These are phyloP conservation scores for Magallana ariakensis DNA, from an alignment of 1,140 invertebrate species.

Conservation along the genomic window DNA sequence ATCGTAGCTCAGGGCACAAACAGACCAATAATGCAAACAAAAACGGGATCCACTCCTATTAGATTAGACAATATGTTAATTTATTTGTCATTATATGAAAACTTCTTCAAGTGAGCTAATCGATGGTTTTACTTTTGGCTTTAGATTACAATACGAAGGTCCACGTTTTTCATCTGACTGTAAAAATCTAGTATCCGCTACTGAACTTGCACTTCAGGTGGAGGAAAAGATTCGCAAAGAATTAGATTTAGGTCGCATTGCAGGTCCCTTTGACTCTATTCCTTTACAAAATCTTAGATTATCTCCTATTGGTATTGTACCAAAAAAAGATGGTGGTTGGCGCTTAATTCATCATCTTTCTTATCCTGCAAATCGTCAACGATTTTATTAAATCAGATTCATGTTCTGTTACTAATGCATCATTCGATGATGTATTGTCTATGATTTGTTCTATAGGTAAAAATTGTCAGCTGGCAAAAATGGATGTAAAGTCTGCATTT, in stretches of 20 bases:
- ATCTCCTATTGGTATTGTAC: conserved; percentile 48
- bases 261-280: conserved; percentile 42
- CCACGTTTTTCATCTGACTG: conserved; percentile 11
- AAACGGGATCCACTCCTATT: too few relatives aligned
- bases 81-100: too few relatives aligned
- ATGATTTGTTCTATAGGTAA: not conserved
- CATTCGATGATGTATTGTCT: not conserved
- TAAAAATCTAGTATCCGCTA: conserved; percentile 28
- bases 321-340: conserved; percentile 50
- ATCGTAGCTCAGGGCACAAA: too few relatives aligned
- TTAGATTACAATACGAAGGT: conserved; percentile 41
- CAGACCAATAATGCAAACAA: too few relatives aligned
- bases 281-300: conserved; percentile 45
- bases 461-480: not conserved
- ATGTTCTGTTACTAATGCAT: not conserved
- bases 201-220: not conserved
- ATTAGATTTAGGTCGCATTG: conserved; percentile 42
- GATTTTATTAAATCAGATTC: conserved; percentile 39
- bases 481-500: conserved; percentile 43
- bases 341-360: conserved; percentile 56
- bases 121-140: conserved; percentile 39
- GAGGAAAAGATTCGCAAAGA: conserved; percentile 40
- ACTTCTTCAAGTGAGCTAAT: not conserved
- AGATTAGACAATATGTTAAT: not conserved
- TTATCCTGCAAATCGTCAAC: conserved; percentile 48